Conservation (phyloP, 2,113 vertebrate species). For the Okapia johnstoni region DNA sequence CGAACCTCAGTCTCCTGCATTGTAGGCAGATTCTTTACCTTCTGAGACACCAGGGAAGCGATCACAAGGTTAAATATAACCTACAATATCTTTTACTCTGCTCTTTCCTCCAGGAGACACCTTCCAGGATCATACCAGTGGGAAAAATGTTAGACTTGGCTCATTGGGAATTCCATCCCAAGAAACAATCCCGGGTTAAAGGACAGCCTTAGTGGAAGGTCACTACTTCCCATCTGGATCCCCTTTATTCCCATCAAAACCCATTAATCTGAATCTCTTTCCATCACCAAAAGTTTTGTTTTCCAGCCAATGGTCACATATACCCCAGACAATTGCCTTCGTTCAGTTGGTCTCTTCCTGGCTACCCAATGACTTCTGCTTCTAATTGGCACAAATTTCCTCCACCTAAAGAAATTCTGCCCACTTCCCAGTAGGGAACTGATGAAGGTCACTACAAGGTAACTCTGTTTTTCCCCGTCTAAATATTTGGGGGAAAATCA, state of each 20-base stretch:
- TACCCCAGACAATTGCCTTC: background rate
- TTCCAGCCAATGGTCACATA: background rate
- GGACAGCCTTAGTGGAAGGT: background rate
- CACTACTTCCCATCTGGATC: background rate
- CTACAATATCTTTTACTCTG: slow-evolving; percentile 20
- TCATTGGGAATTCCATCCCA: background rate
- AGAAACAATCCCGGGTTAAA: background rate
- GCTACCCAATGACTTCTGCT: background rate
- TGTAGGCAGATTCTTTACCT: no score
- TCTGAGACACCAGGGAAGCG: no score
- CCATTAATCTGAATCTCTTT: background rate
- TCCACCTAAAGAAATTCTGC: background rate
- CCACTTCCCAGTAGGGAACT: no score
- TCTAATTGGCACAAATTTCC: background rate
- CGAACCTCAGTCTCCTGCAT: no score
- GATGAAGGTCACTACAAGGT: background rate
- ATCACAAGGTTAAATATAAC: background rate
- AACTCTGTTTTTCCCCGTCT: background rate
- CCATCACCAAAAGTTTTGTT: background rate
- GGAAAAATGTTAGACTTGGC: background rate
- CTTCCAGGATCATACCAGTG: background rate
- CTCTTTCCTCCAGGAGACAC: background rate
- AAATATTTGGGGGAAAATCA: background rate
- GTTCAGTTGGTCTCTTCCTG: background rate
- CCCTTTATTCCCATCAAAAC: background rate